Conservation (phyloP, 2,888 invertebrate species). For the Flabesymbios commensalis region DNA sequence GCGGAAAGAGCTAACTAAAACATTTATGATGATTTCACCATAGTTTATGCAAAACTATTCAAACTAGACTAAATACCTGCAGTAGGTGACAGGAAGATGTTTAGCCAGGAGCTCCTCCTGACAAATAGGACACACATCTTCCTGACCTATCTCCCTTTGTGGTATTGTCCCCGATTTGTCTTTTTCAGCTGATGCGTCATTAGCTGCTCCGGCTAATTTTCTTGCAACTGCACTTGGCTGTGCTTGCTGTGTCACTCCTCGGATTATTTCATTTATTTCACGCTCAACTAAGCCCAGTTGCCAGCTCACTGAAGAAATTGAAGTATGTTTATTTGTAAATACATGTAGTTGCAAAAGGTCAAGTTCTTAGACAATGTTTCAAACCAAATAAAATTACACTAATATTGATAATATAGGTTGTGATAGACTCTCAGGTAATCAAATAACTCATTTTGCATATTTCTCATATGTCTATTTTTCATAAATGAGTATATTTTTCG, state of each 20-base stretch:
- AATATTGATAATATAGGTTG: too few relatives aligned
- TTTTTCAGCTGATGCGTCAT: neutral
- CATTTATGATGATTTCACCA: too few relatives aligned
- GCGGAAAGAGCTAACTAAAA: too few relatives aligned
- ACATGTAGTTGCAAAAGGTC: too few relatives aligned
- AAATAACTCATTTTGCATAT: too few relatives aligned
- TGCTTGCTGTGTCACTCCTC: slow-evolving; percentile 39
- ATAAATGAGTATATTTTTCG: too few relatives aligned
- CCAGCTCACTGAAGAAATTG: slow-evolving; percentile 54
- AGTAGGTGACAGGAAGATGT: slow-evolving; percentile 59
- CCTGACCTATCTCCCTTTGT: slow-evolving; percentile 54
- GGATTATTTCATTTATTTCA: slow-evolving; percentile 57
- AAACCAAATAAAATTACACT: too few relatives aligned
- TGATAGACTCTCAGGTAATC: too few relatives aligned
- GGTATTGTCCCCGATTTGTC: slow-evolving; percentile 4
- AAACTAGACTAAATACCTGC: slow-evolving; percentile 58
- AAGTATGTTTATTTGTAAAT: too few relatives aligned
- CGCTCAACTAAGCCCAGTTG: slow-evolving; percentile 60
- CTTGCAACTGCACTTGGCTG: slow-evolving; percentile 10
- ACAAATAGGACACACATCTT: slow-evolving; percentile 62
- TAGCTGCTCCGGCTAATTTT: slow-evolving; percentile 14
- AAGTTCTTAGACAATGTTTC: too few relatives aligned
- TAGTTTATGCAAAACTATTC: too few relatives aligned
- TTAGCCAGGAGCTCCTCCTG: slow-evolving; percentile 59
- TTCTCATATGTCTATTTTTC: too few relatives aligned